Evolutionary conservation across 2,113 vertebrate genomes (phyloP).

Genomic region (Ascaphus truei): DNA sequence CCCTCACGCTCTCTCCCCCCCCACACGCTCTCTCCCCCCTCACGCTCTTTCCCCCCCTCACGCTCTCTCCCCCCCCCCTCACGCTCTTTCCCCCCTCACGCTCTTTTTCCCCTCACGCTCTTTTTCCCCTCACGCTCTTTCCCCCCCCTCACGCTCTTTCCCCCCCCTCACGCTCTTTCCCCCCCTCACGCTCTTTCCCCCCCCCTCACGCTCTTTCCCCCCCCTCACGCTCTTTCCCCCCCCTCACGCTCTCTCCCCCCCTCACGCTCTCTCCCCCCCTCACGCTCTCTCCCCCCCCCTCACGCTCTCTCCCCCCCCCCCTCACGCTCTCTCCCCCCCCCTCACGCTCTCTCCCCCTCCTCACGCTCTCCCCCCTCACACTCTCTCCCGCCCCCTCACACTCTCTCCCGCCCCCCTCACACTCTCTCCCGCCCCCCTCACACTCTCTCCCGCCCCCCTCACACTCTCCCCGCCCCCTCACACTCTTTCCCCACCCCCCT

Average conservation of each 20-base stretch:
- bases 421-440: slow-evolving; percentile 57
- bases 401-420: not conserved
- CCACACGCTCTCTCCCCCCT: not conserved
- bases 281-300: not conserved
- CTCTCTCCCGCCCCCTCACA: not conserved
- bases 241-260: not conserved
- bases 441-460: not conserved
- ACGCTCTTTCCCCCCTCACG: not conserved
- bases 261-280: slow-evolving; percentile 63
- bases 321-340: not conserved
- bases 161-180: not conserved
- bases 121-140: too few species aligned
- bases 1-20: not conserved
- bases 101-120: too few species aligned
- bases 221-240: not conserved
- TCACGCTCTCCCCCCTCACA: not conserved
- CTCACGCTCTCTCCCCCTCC: slow-evolving; percentile 62
- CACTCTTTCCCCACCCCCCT: not conserved
- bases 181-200: not conserved
- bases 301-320: not conserved
- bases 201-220: not conserved
- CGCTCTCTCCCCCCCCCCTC: slow-evolving; percentile 57
- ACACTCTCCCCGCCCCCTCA: not conserved
- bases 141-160: not conserved
- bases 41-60: slow-evolving; percentile 32